Percentiles rank a stretch among this genome's conserved stretches.
phyloP scores from a whole-genome alignment of 2,888 invertebrate genomes.

The Melangyna quadrimaculata region DNA sequence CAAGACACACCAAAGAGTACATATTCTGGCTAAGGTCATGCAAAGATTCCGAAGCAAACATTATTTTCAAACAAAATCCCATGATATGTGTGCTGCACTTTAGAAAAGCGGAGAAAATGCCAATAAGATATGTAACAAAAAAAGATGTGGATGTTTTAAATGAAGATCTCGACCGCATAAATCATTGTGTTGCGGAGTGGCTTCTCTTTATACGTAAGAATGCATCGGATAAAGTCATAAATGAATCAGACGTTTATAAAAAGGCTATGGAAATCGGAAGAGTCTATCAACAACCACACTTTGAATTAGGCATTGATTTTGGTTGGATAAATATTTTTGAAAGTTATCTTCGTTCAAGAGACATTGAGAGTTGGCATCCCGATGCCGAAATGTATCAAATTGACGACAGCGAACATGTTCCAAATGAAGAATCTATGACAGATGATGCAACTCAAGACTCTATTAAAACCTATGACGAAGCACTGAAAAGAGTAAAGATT shows the following conservation, averaged over 20 bases:
- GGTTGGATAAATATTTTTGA: conserved; percentile 35
- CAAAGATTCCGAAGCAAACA: conserved; percentile 8
- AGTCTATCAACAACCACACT: background rate
- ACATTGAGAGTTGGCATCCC: background rate
- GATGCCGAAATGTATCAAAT: background rate
- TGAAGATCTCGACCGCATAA: background rate
- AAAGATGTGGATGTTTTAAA: background rate
- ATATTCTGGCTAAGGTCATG: conserved; percentile 11
- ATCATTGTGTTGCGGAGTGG: conserved; percentile 47
- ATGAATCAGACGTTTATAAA: background rate
- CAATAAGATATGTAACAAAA: background rate
- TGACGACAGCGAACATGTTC: background rate
- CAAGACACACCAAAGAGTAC: conserved; percentile 1
- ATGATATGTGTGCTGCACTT: conserved; percentile 27
- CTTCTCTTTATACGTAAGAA: background rate
- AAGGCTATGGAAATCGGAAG: conserved; percentile 31
- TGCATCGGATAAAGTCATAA: background rate
- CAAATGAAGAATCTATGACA: background rate
- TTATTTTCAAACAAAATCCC: conserved; percentile 14
- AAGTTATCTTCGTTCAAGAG: background rate
- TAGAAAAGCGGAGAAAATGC: background rate
- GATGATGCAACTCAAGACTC: background rate
- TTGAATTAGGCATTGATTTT: conserved; percentile 4
- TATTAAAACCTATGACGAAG: conserved; percentile 23
- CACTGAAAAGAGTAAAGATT: conserved; percentile 15